Conservation (phyloP, 2,113 vertebrate species). For the Uropsilus gracilis region DNA sequence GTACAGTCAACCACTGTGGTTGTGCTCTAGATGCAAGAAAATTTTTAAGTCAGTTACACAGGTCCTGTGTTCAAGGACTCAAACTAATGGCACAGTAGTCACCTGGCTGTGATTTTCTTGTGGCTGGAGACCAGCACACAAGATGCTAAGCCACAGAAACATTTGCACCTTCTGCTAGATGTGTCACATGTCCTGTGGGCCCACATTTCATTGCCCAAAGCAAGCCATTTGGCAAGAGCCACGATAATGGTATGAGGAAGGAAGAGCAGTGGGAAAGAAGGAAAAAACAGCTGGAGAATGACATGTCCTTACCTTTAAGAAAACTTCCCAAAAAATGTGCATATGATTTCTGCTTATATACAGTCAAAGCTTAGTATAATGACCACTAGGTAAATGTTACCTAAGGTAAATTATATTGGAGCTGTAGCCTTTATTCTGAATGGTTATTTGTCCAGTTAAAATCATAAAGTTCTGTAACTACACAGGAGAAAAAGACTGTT, state of each 20-base stretch:
- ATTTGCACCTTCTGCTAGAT: background rate
- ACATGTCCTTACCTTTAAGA: background rate
- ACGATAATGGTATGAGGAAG: background rate
- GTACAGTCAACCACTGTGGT: background rate
- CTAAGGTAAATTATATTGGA: conserved; percentile 1
- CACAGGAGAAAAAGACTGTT: background rate
- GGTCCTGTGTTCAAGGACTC: background rate
- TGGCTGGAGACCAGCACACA: background rate
- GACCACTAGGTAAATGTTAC: too few species aligned
- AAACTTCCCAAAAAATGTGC: background rate
- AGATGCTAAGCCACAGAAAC: background rate
- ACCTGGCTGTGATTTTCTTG: background rate
- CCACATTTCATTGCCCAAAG: background rate
- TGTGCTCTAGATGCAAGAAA: background rate
- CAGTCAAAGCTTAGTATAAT: background rate
- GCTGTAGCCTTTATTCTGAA: background rate
- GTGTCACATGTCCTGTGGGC: background rate
- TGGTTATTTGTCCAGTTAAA: background rate
- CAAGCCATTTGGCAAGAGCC: background rate
- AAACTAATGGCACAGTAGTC: background rate
- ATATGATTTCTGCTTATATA: background rate
- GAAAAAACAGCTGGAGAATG: background rate
- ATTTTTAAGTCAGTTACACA: background rate
- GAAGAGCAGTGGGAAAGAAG: background rate
- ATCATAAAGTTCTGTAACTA: background rate